These are phyloP conservation scores for Stictonetta naevosa DNA, from an alignment of 2,113 vertebrate genomes.

Conservation along the genomic window DNA sequence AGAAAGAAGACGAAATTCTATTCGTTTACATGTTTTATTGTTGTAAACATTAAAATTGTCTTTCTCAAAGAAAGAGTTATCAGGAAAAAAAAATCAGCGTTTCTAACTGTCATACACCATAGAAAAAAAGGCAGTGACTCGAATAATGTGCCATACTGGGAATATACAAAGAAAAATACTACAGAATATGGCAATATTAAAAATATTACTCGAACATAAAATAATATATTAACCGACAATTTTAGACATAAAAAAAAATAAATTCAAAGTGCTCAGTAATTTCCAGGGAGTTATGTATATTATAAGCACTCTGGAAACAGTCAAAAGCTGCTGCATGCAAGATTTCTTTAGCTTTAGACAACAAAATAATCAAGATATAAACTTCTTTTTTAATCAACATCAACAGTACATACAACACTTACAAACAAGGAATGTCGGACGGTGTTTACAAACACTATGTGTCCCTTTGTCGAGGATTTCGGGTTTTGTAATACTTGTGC, in stretches of 20 bases:
- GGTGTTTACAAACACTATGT: constrained; percentile 97
- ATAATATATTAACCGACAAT: constrained; percentile 88
- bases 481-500: constrained; percentile 83
- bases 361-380: constrained; percentile 99
- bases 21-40: constrained; percentile 91
- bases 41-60: constrained; percentile 98
- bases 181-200: constrained; percentile 83
- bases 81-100: constrained; percentile 77
- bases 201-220: constrained; percentile 83
- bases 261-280: constrained; percentile 91
- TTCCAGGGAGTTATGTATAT: constrained; percentile 86
- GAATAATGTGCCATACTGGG: constrained; percentile 80
- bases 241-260: constrained; percentile 82
- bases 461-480: constrained; percentile 84
- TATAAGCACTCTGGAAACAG: constrained; percentile 87
- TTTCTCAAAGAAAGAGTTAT: constrained; percentile 93
- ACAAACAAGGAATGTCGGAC: constrained; percentile 99
- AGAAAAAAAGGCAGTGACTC: constrained; percentile 82
- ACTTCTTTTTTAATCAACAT: constrained; percentile 98
- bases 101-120: constrained; percentile 84
- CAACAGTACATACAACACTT: constrained; percentile 99
- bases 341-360: constrained; percentile 91
- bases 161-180: constrained; percentile 84
- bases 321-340: constrained; percentile 95
- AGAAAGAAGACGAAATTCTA: constrained; percentile 75